phyloP scores from a whole-genome alignment of 2,113 vertebrate species.

The Nyctereutes procyonoides region DNA sequence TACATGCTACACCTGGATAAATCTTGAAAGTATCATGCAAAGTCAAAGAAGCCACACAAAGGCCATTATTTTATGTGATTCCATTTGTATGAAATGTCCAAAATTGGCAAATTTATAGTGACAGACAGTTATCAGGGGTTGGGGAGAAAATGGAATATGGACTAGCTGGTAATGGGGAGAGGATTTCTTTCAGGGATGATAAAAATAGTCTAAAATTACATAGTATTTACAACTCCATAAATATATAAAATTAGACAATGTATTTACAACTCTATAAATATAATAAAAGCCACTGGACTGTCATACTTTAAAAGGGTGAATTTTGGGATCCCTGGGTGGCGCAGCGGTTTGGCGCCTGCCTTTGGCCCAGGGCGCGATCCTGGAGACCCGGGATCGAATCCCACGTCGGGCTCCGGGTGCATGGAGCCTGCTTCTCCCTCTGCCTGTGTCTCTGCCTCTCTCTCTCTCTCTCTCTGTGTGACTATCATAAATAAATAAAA shows the following conservation, averaged over 20 bases:
- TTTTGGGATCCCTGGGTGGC: too few relatives aligned
- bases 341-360: too few relatives aligned
- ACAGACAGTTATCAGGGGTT: background rate
- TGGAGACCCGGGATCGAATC: too few relatives aligned
- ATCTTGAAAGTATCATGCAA: background rate
- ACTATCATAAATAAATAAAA: too few relatives aligned
- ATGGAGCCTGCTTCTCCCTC: too few relatives aligned
- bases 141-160: background rate
- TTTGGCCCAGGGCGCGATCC: too few relatives aligned
- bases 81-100: background rate
- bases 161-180: background rate
- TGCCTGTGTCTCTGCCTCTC: too few relatives aligned
- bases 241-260: background rate
- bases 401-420: too few relatives aligned
- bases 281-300: background rate
- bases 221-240: background rate
- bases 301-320: background rate
- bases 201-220: constrained; percentile 12
- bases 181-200: background rate
- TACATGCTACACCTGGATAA: background rate
- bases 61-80: background rate
- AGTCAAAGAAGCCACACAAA: background rate
- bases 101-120: background rate
- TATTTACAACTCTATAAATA: background rate
- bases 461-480: too few relatives aligned